Base-by-base conservation (phyloP, 2,888 invertebrate genomes). In the Machimus rusticus region DNA sequence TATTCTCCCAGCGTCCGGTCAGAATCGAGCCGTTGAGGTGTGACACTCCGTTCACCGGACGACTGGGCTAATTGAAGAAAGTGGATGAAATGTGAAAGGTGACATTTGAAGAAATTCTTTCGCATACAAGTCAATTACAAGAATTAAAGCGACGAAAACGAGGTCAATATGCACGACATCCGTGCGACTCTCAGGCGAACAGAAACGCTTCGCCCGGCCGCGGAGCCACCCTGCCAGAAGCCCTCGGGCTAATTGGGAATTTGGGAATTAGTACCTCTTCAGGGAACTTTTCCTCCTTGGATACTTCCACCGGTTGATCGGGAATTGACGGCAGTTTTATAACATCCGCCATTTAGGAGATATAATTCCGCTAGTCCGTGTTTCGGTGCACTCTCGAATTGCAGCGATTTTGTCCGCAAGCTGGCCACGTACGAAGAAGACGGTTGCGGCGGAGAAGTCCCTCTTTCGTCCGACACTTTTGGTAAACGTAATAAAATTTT, bases 331-430 rank as follows among this genome's bases (percentile, higher is more conserved):
- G 89, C 85, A 90, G 88, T 89, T 92, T 92, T 90, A 92, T 92
- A 89, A 92, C 91, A 90, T 92, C 92, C 89, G 92, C 92, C 92
- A 92, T 92, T 90, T 89, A 87, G 87, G 86, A 81, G 43, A 46
- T 74, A 37, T 39, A 74, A 39, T 6, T 57, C 34, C 39, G 37
- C 23, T 66, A 66, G 8, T 19, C 28, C 28, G 66, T 66, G 66
- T 28, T 66, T 66, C 12, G n/a, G 66, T 23, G 28, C 66, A 66
- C 19, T 66, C 19, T 66, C 28, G 19, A 66, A 66, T 28, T 66
- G 28, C 12, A 66, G 28, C 3, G 66, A 55, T 28, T 66, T 12
- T 23, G 23, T 66, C 8, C 28, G 28, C 19, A 14, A 0, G 66
- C 5, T 19, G 28, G 66, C 28, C 66, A 23, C 66, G 66, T 66